Evolutionary conservation across 2,888 invertebrate species (phyloP).

Genomic region (Ommatoiulus sabulosus): DNA sequence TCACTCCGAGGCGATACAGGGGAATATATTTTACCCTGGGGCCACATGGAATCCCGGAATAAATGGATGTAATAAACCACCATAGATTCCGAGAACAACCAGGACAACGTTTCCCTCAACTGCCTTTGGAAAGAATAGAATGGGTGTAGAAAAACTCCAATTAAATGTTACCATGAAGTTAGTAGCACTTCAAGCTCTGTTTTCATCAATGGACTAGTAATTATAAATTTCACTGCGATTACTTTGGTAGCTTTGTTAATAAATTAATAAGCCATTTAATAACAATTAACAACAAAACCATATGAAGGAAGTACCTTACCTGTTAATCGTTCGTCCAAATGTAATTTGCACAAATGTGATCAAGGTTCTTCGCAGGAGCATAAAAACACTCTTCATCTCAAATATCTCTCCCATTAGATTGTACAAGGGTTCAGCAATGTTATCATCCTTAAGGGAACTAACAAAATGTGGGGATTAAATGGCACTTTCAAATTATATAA

Average conservation of each 20-base stretch:
- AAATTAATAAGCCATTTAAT: too few species aligned
- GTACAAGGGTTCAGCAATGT: constrained; percentile 92
- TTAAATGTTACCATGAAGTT: too few species aligned
- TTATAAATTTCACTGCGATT: too few species aligned
- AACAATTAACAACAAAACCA: too few species aligned
- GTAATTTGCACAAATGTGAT: constrained; percentile 93
- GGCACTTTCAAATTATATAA: neutral
- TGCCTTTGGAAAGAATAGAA: constrained; percentile 72
- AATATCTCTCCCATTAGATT: constrained; percentile 88
- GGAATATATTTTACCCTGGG: constrained; percentile 77
- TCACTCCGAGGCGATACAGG: constrained; percentile 71
- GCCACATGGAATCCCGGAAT: constrained; percentile 90
- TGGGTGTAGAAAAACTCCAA: too few species aligned
- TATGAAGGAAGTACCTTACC: too few species aligned
- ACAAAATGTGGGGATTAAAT: constrained; percentile 50
- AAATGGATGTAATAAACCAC: constrained; percentile 86
- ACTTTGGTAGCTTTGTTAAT: too few species aligned
- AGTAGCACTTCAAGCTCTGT: too few species aligned
- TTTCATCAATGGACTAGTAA: too few species aligned
- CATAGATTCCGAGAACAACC: constrained; percentile 92
- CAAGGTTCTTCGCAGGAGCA: constrained; percentile 86
- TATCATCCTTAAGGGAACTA: constrained; percentile 73
- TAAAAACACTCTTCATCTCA: constrained; percentile 88
- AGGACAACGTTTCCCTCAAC: constrained; percentile 86
- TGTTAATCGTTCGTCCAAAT: constrained; percentile 90